Conservation (phyloP, 2,113 vertebrate genomes). For the Hippocampus comes region DNA sequence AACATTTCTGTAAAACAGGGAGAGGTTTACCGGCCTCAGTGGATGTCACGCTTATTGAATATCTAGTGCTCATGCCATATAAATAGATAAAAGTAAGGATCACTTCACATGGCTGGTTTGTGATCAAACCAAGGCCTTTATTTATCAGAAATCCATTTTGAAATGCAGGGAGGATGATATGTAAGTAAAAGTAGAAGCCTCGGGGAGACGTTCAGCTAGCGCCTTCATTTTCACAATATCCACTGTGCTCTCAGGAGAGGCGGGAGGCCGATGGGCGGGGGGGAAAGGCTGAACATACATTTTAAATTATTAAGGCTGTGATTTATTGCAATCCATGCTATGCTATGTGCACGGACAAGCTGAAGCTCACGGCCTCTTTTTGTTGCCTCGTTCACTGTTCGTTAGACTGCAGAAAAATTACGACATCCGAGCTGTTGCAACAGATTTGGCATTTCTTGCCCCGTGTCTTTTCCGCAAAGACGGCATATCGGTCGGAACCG, state of each 20-base stretch:
- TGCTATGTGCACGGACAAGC: neutral
- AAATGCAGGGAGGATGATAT: neutral
- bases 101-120: neutral
- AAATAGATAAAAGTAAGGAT: neutral
- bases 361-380: neutral
- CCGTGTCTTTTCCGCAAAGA: neutral
- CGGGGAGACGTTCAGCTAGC: neutral
- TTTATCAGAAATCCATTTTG: neutral
- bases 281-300: neutral
- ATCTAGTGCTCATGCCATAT: neutral
- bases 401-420: neutral
- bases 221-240: neutral
- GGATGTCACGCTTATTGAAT: neutral
- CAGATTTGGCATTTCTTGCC: neutral
- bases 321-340: constrained; percentile 7
- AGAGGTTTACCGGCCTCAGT: neutral
- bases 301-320: constrained; percentile 17
- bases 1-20: neutral
- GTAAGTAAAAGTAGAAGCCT: constrained; percentile 1
- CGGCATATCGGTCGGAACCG: neutral
- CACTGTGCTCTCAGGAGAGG: neutral
- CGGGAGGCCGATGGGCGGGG: neutral
- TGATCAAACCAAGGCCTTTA: neutral
- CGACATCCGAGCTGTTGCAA: no score
- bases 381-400: neutral